Evolutionary conservation across 1,140 invertebrate genomes (phyloP).

Genomic region (Lamellibrachia luymesi): DNA sequence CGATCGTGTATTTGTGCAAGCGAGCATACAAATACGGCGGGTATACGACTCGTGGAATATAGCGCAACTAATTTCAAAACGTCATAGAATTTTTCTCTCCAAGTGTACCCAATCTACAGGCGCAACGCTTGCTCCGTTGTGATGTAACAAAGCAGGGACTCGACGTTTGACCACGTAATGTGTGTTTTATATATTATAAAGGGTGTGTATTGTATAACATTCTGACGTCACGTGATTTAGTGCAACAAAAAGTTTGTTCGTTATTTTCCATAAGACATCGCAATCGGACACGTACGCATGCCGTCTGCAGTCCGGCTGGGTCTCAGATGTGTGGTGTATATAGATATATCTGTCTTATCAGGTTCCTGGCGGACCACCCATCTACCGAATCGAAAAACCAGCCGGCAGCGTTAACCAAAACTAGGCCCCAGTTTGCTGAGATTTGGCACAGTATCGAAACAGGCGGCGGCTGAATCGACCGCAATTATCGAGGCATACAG

Average conservation of each 20-base stretch:
- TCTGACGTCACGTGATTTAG: not conserved
- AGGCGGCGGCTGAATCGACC: not conserved
- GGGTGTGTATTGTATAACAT: not conserved
- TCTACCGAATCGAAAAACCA: not conserved
- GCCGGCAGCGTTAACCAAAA: not conserved
- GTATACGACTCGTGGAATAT: not conserved
- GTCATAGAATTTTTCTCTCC: not conserved
- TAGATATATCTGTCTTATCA: not conserved
- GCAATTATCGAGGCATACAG: not conserved
- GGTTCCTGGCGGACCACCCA: not conserved
- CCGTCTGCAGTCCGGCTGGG: not conserved
- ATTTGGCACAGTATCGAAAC: not conserved
- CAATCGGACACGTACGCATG: not conserved
- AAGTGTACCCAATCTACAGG: not conserved
- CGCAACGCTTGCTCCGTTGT: not conserved
- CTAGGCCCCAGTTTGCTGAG: not conserved
- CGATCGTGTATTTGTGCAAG: conserved; percentile 4
- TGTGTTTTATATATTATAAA: not conserved
- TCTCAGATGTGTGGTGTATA: not conserved
- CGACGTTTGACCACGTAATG: not conserved
- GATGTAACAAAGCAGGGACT: not conserved
- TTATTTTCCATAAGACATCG: not conserved
- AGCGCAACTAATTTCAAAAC: not conserved
- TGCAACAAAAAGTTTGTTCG: not conserved
- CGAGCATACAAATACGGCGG: not conserved